Evolutionary conservation across 2,113 vertebrate species (phyloP).

Genomic region (Deroptyus accipitrinus): DNA sequence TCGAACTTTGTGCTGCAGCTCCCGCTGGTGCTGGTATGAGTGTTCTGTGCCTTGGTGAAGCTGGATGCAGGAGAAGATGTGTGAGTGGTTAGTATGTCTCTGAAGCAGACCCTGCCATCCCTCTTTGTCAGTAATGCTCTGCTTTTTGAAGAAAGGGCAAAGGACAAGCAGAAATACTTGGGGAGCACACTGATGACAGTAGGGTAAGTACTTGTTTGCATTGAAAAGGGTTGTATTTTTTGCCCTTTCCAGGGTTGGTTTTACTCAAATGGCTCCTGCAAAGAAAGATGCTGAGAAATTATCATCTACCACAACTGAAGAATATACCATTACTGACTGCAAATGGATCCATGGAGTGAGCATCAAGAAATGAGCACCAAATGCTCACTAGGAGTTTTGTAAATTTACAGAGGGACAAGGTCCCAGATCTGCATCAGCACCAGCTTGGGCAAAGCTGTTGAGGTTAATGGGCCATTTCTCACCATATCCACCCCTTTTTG

Average conservation of each 20-base stretch:
- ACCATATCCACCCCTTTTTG: neutral
- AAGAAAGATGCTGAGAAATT: neutral
- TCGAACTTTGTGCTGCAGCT: slow-evolving; percentile 11
- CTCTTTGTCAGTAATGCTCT: neutral
- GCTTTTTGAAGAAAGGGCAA: neutral
- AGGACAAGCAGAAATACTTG: neutral
- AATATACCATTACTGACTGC: neutral
- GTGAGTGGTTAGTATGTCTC: fast-evolving
- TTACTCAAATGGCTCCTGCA: neutral
- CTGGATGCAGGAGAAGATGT: neutral
- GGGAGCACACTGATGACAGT: neutral
- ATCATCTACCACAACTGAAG: neutral
- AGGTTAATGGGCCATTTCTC: neutral
- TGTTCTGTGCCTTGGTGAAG: neutral
- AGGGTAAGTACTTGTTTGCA: neutral
- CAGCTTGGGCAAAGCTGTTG: neutral
- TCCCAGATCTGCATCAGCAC: neutral
- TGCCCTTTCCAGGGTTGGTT: neutral
- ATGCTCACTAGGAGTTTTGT: neutral
- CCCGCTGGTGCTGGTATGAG: neutral
- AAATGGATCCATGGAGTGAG: neutral
- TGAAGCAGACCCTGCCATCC: neutral
- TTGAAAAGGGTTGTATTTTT: neutral
- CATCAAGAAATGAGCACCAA: neutral
- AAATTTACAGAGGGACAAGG: neutral